These are phyloP conservation scores for Alsophila aescularia DNA, from an alignment of 2,888 invertebrate genomes.

Conservation along the genomic window DNA sequence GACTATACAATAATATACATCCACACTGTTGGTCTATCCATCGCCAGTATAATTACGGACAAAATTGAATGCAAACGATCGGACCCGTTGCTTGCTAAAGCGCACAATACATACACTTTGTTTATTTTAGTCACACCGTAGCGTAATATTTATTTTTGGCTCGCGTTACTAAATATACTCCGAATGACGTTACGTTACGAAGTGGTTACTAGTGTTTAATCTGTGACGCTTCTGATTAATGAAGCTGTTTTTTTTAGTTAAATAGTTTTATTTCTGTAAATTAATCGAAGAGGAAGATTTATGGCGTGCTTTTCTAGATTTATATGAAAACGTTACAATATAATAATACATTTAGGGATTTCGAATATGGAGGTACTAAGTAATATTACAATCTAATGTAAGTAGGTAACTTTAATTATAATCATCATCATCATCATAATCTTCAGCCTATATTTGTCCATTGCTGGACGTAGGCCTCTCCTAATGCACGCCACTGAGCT, in stretches of 20 bases:
- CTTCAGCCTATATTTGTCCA: no score
- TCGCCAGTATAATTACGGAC: constrained; percentile 23
- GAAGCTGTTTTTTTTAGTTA: not conserved
- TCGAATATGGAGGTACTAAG: no score
- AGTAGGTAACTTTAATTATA: no score
- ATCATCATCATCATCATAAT: no score
- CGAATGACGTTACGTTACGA: not conserved
- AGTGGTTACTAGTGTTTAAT: no score
- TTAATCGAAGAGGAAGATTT: not conserved
- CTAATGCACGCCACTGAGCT: no score
- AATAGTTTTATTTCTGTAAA: not conserved
- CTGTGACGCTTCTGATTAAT: not conserved
- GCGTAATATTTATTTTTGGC: constrained; percentile 16
- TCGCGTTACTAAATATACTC: constrained; percentile 6
- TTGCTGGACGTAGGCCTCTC: no score
- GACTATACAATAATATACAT: no score
- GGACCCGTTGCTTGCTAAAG: constrained; percentile 7
- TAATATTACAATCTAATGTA: no score
- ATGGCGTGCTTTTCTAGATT: not conserved
- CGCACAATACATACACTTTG: not conserved
- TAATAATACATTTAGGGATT: no score
- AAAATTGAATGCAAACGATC: constrained; percentile 41
- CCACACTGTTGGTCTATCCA: not conserved
- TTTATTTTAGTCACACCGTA: constrained; percentile 26
- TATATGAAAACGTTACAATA: not conserved